Evolutionary conservation across 1,140 invertebrate species (phyloP).

Genomic region (Mercenaria mercenaria): DNA sequence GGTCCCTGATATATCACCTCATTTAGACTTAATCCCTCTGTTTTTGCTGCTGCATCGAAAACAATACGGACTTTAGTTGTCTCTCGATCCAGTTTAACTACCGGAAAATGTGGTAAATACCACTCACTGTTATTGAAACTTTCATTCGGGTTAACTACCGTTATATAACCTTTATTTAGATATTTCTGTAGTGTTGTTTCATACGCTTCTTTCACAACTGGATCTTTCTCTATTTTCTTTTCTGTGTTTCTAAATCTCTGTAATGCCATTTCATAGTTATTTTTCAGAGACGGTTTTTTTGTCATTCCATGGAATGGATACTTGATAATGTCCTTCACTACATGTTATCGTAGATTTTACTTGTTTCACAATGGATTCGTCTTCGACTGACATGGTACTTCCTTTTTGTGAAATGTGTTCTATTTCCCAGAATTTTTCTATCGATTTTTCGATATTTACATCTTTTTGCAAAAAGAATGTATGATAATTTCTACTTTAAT

Average conservation of each 20-base stretch:
- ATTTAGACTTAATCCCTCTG: constrained; percentile 65
- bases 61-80: constrained; percentile 67
- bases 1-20: constrained; percentile 76
- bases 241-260: no score
- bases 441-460: background rate
- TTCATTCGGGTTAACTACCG: constrained; percentile 25
- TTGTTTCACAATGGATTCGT: background rate
- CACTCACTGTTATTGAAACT: no score
- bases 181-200: no score
- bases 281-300: constrained; percentile 65
- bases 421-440: constrained; percentile 45
- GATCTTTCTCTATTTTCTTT: no score
- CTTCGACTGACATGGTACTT: background rate
- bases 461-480: background rate
- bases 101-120: constrained; percentile 70
- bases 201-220: no score
- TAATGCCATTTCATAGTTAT: constrained; percentile 67
- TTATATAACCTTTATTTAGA: constrained; percentile 68
- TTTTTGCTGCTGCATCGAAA: constrained; percentile 66
- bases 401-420: constrained; percentile 77
- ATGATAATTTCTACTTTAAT: background rate
- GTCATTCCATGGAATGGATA: constrained; percentile 69
- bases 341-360: constrained; percentile 24
- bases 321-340: constrained; percentile 57
- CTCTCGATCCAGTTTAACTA: constrained; percentile 39